Evolutionary conservation across 2,797 vertebrate genomes (phyloP), one percentile per base, ranked within the genome.

Genomic region (Hemitrygon akajei): DNA sequence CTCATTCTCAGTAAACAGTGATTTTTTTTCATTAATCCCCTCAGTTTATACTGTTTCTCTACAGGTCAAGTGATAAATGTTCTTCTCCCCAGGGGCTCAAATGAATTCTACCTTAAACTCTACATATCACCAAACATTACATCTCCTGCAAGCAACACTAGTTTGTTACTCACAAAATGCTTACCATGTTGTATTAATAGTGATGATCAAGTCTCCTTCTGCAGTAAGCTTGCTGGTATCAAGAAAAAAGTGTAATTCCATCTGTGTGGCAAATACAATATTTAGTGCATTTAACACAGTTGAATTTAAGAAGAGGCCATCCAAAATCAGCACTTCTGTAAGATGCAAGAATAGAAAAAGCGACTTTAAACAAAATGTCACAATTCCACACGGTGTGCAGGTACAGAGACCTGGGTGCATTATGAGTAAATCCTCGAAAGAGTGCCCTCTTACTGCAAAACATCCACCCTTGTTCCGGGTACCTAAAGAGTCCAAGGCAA

Each of bases 181-280:
- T 95, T 97, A 99, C 99, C 99, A 98, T 95, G 96, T 96, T 58
- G 96, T 96, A 63, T 97, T 97, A 92, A 98, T 69, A 2, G 96
- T 96, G 95, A 99, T 97, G 94, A 7, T 94, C 94, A 98, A 95
- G 87, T 99, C 97, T 40, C 98, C 97, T 77, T 97, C 96, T 93
- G 95, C 97, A 96, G 96, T 97, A 95, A 98, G 97, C 0, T 97
- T 98, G 94, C 96, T 98, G 63, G 98, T 97, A 93, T 99, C 98
- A 95, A 99, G 95, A 16, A 99, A 95, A 95, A 99, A 98, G 95
- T 96, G 98, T 93, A 98, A 95, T 91, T 98, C 97, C 94, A 98
- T 94, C 99, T 99, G 94, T 93, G 94, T 91, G 96, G 95, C 22
- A 96, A 94, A 56, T 47, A 75, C 40, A 93, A 25, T n/a, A 81